Conservation (phyloP, 1,140 invertebrate species). For the Heterodera carotae region DNA sequence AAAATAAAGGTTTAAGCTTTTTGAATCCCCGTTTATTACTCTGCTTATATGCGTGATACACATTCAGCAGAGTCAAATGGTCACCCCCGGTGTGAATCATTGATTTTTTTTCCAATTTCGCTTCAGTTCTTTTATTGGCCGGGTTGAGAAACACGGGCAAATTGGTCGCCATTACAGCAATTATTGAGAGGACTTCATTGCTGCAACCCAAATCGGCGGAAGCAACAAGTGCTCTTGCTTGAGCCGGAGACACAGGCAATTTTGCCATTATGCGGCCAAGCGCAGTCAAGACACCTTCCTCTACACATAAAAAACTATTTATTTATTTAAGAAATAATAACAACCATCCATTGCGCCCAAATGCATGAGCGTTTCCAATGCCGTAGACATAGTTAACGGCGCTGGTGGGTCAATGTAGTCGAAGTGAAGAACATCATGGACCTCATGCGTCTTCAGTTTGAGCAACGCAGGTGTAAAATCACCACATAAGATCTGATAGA, state of each 20-base stretch:
- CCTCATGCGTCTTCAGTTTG: constrained; percentile 92
- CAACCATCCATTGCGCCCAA: too few species aligned
- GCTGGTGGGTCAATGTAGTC: constrained; percentile 85
- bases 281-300: constrained; percentile 70
- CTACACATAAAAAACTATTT: too few species aligned
- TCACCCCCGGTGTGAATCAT: constrained; percentile 99
- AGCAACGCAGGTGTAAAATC: background rate
- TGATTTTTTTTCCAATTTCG: constrained; percentile 96
- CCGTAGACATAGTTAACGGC: constrained; percentile 82
- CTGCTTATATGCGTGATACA: constrained; percentile 97
- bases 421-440: constrained; percentile 81
- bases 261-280: constrained; percentile 81
- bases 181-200: too few species aligned
- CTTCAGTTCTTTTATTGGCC: constrained; percentile 94
- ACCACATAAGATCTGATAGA: constrained; percentile 75
- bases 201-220: too few species aligned
- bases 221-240: too few species aligned
- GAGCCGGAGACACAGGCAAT: too few species aligned
- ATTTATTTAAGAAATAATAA: too few species aligned
- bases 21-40: too few species aligned
- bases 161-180: too few species aligned
- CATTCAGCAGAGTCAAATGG: constrained; percentile 88
- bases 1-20: too few species aligned
- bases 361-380: constrained; percentile 51
- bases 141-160: too few species aligned